Evolutionary conservation across 1,140 invertebrate genomes (phyloP).

Genomic region (Drosophila seguyi): DNA sequence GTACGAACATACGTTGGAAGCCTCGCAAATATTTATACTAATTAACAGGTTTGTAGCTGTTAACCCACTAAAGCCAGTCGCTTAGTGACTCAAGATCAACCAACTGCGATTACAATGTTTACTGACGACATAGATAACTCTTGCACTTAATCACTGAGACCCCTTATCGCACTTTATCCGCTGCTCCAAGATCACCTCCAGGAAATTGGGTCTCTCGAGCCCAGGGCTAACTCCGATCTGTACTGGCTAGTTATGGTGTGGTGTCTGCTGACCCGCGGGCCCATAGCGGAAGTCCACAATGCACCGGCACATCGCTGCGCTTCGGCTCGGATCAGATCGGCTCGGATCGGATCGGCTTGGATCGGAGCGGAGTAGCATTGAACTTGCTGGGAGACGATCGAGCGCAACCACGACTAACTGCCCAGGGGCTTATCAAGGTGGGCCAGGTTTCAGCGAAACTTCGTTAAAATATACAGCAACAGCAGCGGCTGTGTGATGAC

Average conservation of each 20-base stretch:
- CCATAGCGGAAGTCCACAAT: conserved; percentile 66
- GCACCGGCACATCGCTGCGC: conserved; percentile 38
- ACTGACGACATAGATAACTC: conserved; percentile 35
- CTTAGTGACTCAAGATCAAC: conserved; percentile 31
- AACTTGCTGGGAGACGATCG: conserved; percentile 61
- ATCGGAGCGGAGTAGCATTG: conserved; percentile 59
- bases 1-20: conserved; percentile 5
- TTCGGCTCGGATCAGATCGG: conserved; percentile 7
- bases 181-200: conserved; percentile 15
- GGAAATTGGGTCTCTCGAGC: conserved; percentile 12
- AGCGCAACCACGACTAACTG: conserved; percentile 22
- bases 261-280: conserved; percentile 14
- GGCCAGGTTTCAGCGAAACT: conserved; percentile 65
- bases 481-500: conserved; percentile 51
- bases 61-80: conserved; percentile 16
- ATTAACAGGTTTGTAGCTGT: conserved; percentile 16
- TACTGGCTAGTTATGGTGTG: conserved; percentile 44
- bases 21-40: conserved; percentile 9
- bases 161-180: conserved; percentile 30
- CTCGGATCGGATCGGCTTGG: conserved; percentile 8
- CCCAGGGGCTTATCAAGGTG: conserved; percentile 69
- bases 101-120: conserved; percentile 31
- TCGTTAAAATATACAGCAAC: conserved; percentile 56
- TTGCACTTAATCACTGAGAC: conserved; percentile 15
- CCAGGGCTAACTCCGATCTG: conserved; percentile 18